Percentiles rank a stretch among this genome's conserved stretches.
Evolutionary conservation across 2,113 vertebrate species (phyloP).

Genomic region (Hyla sarda): DNA sequence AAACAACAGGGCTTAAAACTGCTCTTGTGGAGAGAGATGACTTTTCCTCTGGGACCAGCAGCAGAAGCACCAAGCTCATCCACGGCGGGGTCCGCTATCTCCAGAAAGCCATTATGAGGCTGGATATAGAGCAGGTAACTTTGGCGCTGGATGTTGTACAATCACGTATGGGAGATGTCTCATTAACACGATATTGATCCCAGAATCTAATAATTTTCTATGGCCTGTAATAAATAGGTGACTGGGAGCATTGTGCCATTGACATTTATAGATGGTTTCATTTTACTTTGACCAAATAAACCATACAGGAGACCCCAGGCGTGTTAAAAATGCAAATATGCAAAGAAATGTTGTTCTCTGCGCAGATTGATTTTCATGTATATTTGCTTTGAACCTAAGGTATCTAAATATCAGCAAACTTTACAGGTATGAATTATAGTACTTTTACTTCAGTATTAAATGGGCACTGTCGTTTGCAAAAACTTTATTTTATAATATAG

Average conservation of each 20-base stretch:
- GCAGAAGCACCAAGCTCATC: constrained; percentile 93
- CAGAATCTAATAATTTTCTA: constrained; percentile 13
- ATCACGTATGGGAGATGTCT: not conserved
- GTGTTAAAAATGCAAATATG: constrained; percentile 17
- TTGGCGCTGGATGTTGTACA: no score
- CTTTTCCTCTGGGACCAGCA: constrained; percentile 96
- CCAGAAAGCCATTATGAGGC: constrained; percentile 97
- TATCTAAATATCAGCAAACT: not conserved
- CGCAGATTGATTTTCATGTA: not conserved
- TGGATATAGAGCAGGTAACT: constrained; percentile 97
- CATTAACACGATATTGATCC: constrained; percentile 1
- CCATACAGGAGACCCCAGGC: not conserved
- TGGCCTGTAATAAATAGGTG: constrained; percentile 10
- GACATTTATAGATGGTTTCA: constrained; percentile 30
- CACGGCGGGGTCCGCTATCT: constrained; percentile 95
- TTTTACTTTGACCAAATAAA: not conserved
- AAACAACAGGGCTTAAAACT: constrained; percentile 85
- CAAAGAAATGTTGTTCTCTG: constrained; percentile 12
- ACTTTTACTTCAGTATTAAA: not conserved
- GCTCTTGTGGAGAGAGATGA: constrained; percentile 90
- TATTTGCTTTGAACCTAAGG: not conserved
- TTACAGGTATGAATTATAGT: not conserved
- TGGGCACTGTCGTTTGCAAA: no score
- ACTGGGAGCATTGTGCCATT: not conserved
- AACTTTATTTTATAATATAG: no score